Evolutionary conservation across 2,888 invertebrate species (phyloP).

Genomic region (Drosophila limbata): DNA sequence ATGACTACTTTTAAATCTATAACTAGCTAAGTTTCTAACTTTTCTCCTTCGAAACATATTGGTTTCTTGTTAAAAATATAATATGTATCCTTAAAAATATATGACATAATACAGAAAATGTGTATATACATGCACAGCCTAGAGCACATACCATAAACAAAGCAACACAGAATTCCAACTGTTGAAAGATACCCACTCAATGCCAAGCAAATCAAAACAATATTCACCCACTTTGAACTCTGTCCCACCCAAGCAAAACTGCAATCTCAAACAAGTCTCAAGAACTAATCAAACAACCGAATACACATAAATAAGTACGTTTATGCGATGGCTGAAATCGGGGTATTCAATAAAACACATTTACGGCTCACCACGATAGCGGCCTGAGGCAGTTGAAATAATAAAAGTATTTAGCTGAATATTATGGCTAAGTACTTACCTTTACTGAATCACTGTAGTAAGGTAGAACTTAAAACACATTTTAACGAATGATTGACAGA

Average conservation of each 20-base stretch:
- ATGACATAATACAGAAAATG: conserved; percentile 21
- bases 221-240: conserved; percentile 54
- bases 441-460: not conserved
- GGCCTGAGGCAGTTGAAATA: conserved; percentile 13
- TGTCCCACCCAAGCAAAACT: conserved; percentile 55
- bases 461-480: not conserved
- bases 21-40: conserved; percentile 21
- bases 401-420: conserved; percentile 4
- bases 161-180: conserved; percentile 36
- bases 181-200: conserved; percentile 40
- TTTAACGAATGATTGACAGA: not conserved
- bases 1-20: conserved; percentile 22
- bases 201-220: conserved; percentile 44
- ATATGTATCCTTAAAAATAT: not conserved
- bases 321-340: not conserved
- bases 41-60: conserved; percentile 56
- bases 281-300: not conserved
- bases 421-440: not conserved
- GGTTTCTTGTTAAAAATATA: conserved; percentile 59
- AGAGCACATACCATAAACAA: not conserved
- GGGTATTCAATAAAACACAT: conserved; percentile 3
- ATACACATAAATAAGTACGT: conserved; percentile 3
- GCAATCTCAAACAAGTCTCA: conserved; percentile 5
- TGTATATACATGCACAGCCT: not conserved
- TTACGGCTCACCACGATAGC: not conserved